Percentiles rank a stretch among this genome's conserved stretches.
Conservation (phyloP, 2,113 vertebrate species). For the Oryctolagus cuniculus region DNA sequence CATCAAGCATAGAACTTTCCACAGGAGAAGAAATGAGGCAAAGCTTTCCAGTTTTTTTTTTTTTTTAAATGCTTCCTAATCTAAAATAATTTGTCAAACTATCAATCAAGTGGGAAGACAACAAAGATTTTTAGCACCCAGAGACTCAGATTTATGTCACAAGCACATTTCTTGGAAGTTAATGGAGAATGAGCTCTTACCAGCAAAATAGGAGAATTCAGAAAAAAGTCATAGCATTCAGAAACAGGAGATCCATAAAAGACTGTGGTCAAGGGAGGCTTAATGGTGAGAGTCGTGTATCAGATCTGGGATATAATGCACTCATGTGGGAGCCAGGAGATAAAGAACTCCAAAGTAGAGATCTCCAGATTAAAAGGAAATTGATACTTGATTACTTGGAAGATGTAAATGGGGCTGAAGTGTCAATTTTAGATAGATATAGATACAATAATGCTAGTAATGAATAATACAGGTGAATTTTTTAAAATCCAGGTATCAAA, state of each 20-base stretch:
- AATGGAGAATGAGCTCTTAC: neutral
- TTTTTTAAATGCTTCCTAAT: neutral
- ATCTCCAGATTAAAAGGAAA: neutral
- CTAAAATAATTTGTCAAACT: neutral
- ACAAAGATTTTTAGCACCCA: constrained; percentile 5
- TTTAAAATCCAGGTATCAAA: neutral
- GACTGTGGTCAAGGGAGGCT: neutral
- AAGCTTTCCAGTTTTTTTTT: neutral
- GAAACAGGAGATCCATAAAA: neutral
- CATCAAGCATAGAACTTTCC: neutral
- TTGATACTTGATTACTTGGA: neutral
- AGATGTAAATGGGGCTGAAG: neutral
- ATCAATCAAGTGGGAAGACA: constrained; percentile 10
- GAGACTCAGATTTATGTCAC: neutral
- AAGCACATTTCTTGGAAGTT: neutral
- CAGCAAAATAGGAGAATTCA: neutral
- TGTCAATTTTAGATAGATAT: neutral
- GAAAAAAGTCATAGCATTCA: neutral
- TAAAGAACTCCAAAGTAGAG: neutral
- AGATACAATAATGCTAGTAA: neutral
- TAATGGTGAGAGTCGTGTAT: neutral
- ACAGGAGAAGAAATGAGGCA: neutral
- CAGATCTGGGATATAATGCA: neutral
- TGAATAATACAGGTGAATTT: too few species aligned
- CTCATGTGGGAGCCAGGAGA: neutral